Evolutionary conservation across 2,113 vertebrate species (phyloP).

Genomic region (Entosphenus tridentatus): DNA sequence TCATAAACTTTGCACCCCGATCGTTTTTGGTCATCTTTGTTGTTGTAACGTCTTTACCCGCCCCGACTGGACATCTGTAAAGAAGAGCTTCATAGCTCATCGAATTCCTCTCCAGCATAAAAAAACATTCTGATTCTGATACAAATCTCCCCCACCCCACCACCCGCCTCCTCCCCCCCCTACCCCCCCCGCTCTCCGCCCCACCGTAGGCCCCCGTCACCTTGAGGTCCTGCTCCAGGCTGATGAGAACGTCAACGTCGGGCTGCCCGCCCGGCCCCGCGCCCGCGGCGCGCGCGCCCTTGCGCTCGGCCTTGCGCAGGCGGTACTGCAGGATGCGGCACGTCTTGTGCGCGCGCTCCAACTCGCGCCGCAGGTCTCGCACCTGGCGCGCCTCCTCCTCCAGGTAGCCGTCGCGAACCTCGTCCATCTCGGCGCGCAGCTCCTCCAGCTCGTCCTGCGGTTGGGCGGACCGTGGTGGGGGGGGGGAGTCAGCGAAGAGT

Average conservation of each 20-base stretch:
- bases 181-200: no score
- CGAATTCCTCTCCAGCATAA: no score
- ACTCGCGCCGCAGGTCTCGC: constrained; percentile 79
- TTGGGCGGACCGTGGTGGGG: neutral
- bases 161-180: no score
- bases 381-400: constrained; percentile 93
- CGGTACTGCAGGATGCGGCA: constrained; percentile 95
- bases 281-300: constrained; percentile 71
- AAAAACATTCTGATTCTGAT: no score
- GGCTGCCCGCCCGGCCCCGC: constrained; percentile 87
- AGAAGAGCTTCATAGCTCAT: no score
- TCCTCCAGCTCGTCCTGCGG: constrained; percentile 85
- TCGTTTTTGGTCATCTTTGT: no score
- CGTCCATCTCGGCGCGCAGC: constrained; percentile 84
- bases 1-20: no score
- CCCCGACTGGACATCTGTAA: no score
- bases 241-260: constrained; percentile 66
- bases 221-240: constrained; percentile 87
- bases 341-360: constrained; percentile 88
- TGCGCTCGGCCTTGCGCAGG: constrained; percentile 73
- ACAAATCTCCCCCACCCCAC: no score
- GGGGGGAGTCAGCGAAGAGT: neutral
- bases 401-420: constrained; percentile 96
- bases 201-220: constrained; percentile 19
- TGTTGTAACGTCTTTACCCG: no score